phyloP scores from a whole-genome alignment of 2,113 vertebrate species.

The Tauraco erythrolophus region DNA sequence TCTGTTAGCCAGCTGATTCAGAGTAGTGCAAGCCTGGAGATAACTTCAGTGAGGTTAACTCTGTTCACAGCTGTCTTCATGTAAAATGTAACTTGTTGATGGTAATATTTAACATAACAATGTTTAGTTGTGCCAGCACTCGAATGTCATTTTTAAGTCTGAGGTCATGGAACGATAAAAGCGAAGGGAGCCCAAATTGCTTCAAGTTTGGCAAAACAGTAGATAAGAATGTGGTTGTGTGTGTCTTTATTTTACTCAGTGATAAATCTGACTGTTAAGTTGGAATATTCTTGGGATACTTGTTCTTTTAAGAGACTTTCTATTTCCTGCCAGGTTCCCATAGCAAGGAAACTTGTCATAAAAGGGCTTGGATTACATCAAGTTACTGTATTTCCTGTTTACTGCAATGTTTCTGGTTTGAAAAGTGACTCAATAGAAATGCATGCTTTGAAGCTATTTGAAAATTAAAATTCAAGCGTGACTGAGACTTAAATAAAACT shows the following conservation, averaged over 20 bases:
- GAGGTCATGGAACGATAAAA: background rate
- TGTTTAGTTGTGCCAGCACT: background rate
- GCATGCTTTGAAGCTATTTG: background rate
- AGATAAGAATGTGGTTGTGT: background rate
- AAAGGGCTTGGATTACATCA: background rate
- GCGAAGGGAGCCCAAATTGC: background rate
- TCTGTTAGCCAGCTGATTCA: background rate
- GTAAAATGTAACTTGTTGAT: background rate
- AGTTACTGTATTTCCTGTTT: slow-evolving; percentile 58
- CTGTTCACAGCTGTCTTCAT: background rate
- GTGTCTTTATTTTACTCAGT: background rate
- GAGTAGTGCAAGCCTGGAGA: background rate
- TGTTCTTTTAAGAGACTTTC: background rate
- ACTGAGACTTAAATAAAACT: background rate
- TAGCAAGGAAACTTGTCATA: slow-evolving; percentile 33
- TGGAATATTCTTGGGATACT: background rate
- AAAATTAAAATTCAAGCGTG: background rate
- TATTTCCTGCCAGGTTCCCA: slow-evolving; percentile 34
- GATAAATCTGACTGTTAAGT: background rate
- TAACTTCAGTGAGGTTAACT: background rate
- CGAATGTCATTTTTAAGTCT: background rate
- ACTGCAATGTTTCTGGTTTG: background rate
- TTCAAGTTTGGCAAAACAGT: background rate
- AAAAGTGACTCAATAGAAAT: background rate
- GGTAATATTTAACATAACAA: background rate